Percentiles rank a stretch among this genome's conserved stretches.
Conservation (phyloP, 2,797 vertebrate genomes). For the Enteromius viviparus region DNA sequence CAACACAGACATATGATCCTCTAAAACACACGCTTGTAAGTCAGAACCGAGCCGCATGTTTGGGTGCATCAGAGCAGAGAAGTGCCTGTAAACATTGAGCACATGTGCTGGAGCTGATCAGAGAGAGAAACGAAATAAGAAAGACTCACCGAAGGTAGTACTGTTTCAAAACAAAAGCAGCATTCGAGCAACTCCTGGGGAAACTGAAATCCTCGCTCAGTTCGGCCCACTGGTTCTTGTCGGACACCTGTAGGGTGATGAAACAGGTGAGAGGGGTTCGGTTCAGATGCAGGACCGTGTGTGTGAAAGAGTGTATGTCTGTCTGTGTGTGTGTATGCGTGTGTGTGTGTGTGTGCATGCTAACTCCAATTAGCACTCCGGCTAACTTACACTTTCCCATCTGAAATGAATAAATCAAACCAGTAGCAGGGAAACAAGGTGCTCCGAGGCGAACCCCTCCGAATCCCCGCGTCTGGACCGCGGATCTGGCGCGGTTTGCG, state of each 20-base stretch:
- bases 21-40: not conserved
- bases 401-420: not conserved
- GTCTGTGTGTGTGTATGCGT: not conserved
- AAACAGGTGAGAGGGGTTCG: constrained; percentile 44
- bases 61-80: constrained; percentile 57
- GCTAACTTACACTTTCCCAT: constrained; percentile 46
- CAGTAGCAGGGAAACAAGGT: not conserved
- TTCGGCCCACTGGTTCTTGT: constrained; percentile 98
- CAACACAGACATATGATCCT: not conserved
- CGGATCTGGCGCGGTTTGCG: constrained; percentile 53
- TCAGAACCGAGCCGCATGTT: constrained; percentile 15
- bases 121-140: constrained; percentile 45
- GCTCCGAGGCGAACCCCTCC: not conserved
- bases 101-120: constrained; percentile 72
- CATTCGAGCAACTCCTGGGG: constrained; percentile 97
- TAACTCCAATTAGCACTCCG: constrained; percentile 58
- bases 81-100: constrained; percentile 79
- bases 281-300: constrained; percentile 21
- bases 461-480: constrained; percentile 43
- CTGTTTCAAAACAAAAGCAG: constrained; percentile 99
- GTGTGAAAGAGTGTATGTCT: not conserved
- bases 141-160: constrained; percentile 99
- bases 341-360: constrained; percentile 44
- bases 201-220: constrained; percentile 98
- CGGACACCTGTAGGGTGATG: constrained; percentile 89